Base-by-base conservation (phyloP, 2,888 invertebrate genomes). In the Pachydiplax longipennis region DNA sequence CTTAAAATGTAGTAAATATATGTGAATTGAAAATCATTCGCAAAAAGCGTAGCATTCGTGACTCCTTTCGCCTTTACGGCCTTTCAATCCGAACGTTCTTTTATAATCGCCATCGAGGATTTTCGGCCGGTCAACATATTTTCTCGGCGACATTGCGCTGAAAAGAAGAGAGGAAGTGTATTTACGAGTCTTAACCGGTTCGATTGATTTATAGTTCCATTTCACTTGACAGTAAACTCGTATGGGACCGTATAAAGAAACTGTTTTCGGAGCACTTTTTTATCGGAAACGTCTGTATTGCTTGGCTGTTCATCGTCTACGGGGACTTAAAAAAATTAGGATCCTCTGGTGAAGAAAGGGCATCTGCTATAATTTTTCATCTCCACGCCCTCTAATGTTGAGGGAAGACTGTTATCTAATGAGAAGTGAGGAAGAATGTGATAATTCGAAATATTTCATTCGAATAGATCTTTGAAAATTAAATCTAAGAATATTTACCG, bases 131-230 rank as follows among this genome's bases (percentile, higher is more conserved):
- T n/a, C 87, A 12, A 18, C 87, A 18, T 35, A 37, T 53, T 61
- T 37, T 37, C 58, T 35, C n/a, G 61, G 35, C 37, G 35, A 58
- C n/a, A 37, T 37, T 22, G n/a, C 12, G 25, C n/a, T 13, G 61
- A n/a, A 81, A 44, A 81, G n/a, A 44, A 6, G 18, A 22, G 44
- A 44, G n/a, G 40, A 22, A 12, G n/a, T 2, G 81, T 35, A 22
- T 31, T 31, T 31, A 37, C 22, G 22, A 37, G 40, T 13, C 31
- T 22, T 81, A 44, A n/a, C n/a, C 18, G 40, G 22, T 8, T n/a
- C 10, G 80, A 81, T 37, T 81, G 81, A 81, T 81, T 81, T 81
- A 81, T 81, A 44, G 44, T n/a, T 22, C 40, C 81, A 81, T 81
- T 81, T 40, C 40, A 35, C n/a, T 12, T 40, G 81, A 44, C 81